Evolutionary conservation across 2,797 vertebrate genomes (phyloP).

Genomic region (Fistularia tabacaria): DNA sequence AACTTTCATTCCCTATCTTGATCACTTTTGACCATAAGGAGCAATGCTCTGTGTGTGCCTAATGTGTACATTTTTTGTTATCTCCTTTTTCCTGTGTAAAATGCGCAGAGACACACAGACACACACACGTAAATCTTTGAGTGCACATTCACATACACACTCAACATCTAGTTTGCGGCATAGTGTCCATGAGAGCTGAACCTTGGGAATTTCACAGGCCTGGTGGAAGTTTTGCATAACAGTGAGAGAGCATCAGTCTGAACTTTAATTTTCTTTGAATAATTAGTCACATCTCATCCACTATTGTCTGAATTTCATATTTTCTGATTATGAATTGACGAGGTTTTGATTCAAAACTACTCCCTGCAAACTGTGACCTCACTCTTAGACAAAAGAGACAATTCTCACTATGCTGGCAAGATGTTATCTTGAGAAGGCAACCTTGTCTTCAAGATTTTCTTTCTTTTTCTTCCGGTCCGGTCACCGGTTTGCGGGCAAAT

Average conservation of each 20-base stretch:
- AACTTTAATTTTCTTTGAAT: background rate
- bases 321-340: no score
- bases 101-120: no score
- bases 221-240: conserved; percentile 44
- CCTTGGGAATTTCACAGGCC: conserved; percentile 52
- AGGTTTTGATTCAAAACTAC: no score
- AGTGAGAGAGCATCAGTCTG: conserved; percentile 23
- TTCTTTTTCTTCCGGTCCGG: conserved; percentile 5
- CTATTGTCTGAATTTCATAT: background rate
- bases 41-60: no score
- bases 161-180: background rate
- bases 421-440: conserved; percentile 24
- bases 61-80: no score
- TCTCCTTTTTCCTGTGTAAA: no score
- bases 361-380: no score
- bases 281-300: no score
- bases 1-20: no score
- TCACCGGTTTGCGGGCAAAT: conserved; percentile 7
- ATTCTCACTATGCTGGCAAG: background rate
- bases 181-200: conserved; percentile 10
- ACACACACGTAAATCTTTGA: background rate
- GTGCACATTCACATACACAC: background rate
- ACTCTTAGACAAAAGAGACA: no score
- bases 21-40: no score
- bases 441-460: no score